These are phyloP conservation scores for Labrus mixtus DNA, from an alignment of 2,113 vertebrate genomes.

Conservation along the genomic window DNA sequence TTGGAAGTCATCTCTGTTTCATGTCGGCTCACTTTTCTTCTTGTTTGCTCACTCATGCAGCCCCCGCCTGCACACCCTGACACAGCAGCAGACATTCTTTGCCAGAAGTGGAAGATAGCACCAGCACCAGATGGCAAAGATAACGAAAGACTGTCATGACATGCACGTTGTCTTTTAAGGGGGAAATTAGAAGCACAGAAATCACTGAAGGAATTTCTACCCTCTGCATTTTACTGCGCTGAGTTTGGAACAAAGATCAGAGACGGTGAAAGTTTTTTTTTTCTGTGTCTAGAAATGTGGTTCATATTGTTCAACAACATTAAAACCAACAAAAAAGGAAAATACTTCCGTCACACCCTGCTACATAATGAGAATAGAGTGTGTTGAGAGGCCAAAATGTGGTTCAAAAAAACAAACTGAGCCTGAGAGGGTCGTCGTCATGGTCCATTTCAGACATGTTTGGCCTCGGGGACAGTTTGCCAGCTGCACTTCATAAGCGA, in stretches of 20 bases:
- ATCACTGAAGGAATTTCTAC: constrained; percentile 49
- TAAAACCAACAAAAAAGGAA: constrained; percentile 2
- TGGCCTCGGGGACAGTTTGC: constrained; percentile 56
- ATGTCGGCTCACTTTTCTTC: constrained; percentile 33
- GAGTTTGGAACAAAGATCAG: constrained; percentile 5
- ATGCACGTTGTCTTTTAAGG: constrained; percentile 61
- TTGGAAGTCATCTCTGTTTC: constrained; percentile 18
- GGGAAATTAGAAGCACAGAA: constrained; percentile 44
- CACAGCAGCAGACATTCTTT: constrained; percentile 71
- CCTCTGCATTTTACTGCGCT: constrained; percentile 7
- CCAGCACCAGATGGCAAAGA: constrained; percentile 61
- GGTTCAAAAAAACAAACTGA: constrained; percentile 22
- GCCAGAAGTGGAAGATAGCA: constrained; percentile 61
- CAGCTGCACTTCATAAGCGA: constrained; percentile 74
- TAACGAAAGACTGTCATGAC: constrained; percentile 74
- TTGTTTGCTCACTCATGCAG: constrained; percentile 40
- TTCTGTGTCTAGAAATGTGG: not conserved
- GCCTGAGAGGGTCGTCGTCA: constrained; percentile 20
- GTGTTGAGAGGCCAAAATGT: constrained; percentile 33
- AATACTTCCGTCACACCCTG: not conserved
- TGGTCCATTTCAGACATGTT: constrained; percentile 54
- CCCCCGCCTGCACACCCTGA: constrained; percentile 62
- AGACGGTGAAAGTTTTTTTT: not conserved
- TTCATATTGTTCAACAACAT: not conserved
- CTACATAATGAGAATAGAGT: constrained; percentile 13